These are phyloP conservation scores for Halcyon leucocephala DNA, from an alignment of 2,797 vertebrate species.

Conservation along the genomic window DNA sequence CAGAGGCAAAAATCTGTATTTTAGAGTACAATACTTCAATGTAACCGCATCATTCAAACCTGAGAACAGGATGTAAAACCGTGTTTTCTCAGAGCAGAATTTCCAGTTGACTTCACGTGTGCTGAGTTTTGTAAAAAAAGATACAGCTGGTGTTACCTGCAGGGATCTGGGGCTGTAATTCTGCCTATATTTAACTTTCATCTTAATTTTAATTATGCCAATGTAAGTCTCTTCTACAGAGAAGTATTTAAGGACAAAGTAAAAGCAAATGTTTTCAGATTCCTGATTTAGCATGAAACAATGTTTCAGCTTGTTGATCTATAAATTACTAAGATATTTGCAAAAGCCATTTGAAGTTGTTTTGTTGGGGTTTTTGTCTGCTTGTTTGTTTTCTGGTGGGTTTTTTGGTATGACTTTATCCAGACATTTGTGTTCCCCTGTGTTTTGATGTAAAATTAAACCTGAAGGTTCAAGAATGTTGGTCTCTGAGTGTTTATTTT, in stretches of 20 bases:
- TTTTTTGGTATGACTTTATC: background rate
- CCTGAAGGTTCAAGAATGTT: background rate
- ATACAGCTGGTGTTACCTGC: background rate
- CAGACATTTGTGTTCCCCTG: background rate
- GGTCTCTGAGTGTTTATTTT: background rate
- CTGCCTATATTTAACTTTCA: background rate
- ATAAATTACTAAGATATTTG: background rate
- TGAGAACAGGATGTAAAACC: background rate
- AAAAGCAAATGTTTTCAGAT: background rate
- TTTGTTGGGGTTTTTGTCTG: background rate
- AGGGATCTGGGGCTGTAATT: background rate
- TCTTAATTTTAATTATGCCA: background rate
- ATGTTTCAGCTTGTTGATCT: background rate
- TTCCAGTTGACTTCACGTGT: accelerated
- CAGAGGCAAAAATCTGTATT: background rate
- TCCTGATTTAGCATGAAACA: background rate
- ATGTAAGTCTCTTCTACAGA: accelerated
- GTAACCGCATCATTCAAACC: background rate
- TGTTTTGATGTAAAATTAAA: background rate
- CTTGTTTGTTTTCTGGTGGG: background rate
- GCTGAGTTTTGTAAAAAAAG: background rate
- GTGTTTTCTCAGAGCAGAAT: background rate
- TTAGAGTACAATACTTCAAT: background rate
- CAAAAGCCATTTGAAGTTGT: background rate
- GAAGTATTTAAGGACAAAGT: background rate